Percentiles rank a stretch among this genome's conserved stretches.
These are phyloP conservation scores for Microcaecilia unicolor DNA, from an alignment of 2,797 vertebrate species.

Conservation along the genomic window DNA sequence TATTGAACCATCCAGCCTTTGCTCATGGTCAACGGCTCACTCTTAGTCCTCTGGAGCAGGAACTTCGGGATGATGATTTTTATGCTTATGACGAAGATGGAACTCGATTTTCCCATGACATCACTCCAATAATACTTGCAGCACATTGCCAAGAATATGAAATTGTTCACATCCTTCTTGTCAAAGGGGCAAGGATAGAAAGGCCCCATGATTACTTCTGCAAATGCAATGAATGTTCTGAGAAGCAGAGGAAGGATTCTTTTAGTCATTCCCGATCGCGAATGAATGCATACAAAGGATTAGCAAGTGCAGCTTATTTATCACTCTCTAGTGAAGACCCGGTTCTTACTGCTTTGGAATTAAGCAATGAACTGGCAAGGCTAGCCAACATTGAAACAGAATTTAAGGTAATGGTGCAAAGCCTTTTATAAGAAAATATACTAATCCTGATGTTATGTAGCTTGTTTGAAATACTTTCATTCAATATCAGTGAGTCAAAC, in stretches of 20 bases:
- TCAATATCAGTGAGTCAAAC: no score
- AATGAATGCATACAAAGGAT: conserved; percentile 94
- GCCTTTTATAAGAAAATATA: no score
- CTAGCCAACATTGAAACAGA: conserved; percentile 96
- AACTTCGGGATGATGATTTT: conserved; percentile 86
- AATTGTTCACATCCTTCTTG: conserved; percentile 87
- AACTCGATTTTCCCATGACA: conserved; percentile 87
- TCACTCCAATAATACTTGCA: conserved; percentile 86
- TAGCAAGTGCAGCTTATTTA: conserved; percentile 88
- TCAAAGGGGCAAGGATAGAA: conserved; percentile 85
- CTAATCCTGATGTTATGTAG: no score
- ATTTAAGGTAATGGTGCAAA: conserved; percentile 95
- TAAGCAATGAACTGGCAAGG: conserved; percentile 89
- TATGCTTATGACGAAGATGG: conserved; percentile 92
- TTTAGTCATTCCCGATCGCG: conserved; percentile 91
- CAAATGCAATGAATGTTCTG: conserved; percentile 79
- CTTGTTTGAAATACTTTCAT: no score
- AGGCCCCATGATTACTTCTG: conserved; percentile 94
- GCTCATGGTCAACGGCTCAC: conserved; percentile 77
- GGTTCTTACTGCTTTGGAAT: conserved; percentile 84
- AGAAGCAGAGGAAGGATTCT: conserved; percentile 83
- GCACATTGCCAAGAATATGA: conserved; percentile 95
- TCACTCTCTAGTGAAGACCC: conserved; percentile 91
- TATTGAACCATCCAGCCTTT: conserved; percentile 82
- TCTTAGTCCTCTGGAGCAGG: conserved; percentile 82